Base-by-base conservation (phyloP, 2,113 vertebrate genomes). In the rabbit (Oryctolagus cuniculus) region DNA sequence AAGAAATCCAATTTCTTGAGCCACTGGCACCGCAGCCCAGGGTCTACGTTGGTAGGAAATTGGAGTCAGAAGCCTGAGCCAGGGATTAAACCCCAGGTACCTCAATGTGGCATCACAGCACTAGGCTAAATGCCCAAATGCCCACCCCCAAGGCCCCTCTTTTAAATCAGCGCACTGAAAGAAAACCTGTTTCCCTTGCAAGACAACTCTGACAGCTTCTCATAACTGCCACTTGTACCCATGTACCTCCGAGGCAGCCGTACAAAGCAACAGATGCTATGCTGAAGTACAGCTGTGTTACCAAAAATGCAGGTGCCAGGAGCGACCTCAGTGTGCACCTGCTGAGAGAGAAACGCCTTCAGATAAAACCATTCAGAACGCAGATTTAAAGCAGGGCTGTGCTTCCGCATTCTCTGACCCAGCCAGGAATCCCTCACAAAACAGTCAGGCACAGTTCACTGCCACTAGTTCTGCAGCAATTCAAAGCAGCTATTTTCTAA, bases 171-270 rank as follows among this genome's bases (percentile, higher is more conserved):
- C 82, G n/a, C 91, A 78, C 70, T 3, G 3, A 64, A 55, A 27
- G 55, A 70, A 77, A 64, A 22, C 27, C 72, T 31, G 17, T 34
- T 84, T 87, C 63, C 93, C 88, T 97, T 86, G 83, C 29, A 91
- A 91, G 97, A 95, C 78, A 93, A 92, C 90, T 87, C 19, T 93
- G 95, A 97, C 77, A 24, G 91, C n/a, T 89, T 96, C 96, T 94
- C 94, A 21, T 86, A 80, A 93, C 96, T 89, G 88, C 1, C 0
- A 16, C 87, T 93, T 95, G 94, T 86, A 67, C 96, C 96, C 97
- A 98, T 97, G 95, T 96, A 96, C 94, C 97, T 97, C 89, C 51
- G 96, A 93, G 95, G 97, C 96, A 96, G 95, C 89, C 92, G 93
- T 67, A 91, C 70, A 96, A 97, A 96, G 96, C 94, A 94, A 44